Percentiles rank a stretch among this genome's conserved stretches.
These are phyloP conservation scores for Anoplius nigerrimus DNA, from an alignment of 2,888 invertebrate species.

Conservation along the genomic window DNA sequence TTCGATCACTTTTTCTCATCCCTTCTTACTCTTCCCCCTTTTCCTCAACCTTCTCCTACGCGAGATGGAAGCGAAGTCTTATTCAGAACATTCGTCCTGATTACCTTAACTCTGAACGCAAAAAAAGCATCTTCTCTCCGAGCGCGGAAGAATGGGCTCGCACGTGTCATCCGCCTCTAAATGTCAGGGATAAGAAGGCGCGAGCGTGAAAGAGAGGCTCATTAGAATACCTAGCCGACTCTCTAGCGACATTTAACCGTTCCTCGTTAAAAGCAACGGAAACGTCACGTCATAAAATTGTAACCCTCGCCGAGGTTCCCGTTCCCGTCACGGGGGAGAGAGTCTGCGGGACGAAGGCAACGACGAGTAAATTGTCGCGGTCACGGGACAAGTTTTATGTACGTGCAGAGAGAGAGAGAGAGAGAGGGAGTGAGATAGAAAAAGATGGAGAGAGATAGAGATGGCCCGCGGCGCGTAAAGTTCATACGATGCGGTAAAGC, in stretches of 20 bases:
- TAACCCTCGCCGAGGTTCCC: slow-evolving; percentile 33
- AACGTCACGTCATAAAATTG: slow-evolving; percentile 38
- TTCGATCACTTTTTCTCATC: slow-evolving; percentile 8
- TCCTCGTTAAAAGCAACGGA: slow-evolving; percentile 47
- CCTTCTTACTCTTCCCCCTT: neutral
- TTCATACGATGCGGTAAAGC: slow-evolving; percentile 28
- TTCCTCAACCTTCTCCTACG: slow-evolving; percentile 8
- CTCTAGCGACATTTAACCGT: slow-evolving; percentile 38
- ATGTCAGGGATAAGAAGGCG: too few relatives aligned
- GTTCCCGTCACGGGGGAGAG: slow-evolving; percentile 44
- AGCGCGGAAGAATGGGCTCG: too few relatives aligned
- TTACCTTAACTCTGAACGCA: too few relatives aligned
- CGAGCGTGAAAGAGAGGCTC: too few relatives aligned
- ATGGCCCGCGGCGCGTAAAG: slow-evolving; percentile 32
- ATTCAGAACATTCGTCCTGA: neutral
- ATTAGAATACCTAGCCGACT: neutral
- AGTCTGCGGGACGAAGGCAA: slow-evolving; percentile 13
- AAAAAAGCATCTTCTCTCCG: too few relatives aligned
- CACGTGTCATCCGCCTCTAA: too few relatives aligned
- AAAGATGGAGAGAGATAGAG: too few relatives aligned
- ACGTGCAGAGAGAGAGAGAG: too few relatives aligned
- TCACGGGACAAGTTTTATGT: slow-evolving; percentile 48
- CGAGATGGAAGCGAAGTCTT: slow-evolving; percentile 7
- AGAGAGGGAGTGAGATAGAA: too few relatives aligned
- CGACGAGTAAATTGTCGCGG: slow-evolving; percentile 55